Base-by-base conservation (phyloP, 2,888 invertebrate genomes). In the Standfussiana lucernea region DNA sequence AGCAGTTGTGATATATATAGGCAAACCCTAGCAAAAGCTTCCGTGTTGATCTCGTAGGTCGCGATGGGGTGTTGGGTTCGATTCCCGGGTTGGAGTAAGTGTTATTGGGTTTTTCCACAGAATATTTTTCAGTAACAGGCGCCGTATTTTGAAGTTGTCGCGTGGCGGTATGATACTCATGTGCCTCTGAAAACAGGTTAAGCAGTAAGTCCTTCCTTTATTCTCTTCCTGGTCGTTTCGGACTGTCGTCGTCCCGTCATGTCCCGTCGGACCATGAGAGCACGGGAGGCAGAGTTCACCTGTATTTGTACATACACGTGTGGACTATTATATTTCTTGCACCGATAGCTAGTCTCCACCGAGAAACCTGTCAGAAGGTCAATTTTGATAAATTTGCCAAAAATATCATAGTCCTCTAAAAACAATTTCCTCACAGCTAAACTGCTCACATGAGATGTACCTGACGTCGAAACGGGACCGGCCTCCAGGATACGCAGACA, bases 401-500 rank as follows among this genome's bases (percentile, higher is more conserved):
- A 37, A 21, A 8, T 21, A 15, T 13, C 15, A 28, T 37, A 24
- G n/a, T n/a, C n/a, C 11, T 24, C n/a, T 75, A 21, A 32, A 32
- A 21, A 0, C 32, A n/a, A n/a, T 72, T 83, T 45, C 18, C 72
- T 94, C 95, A 70, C 93, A 98, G 98, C 92, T 98, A n/a, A 97
- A 97, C 83, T 98, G 98, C 86, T 97, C 98, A 53, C 97, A 97
- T 80, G 98, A 97, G 90, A 97, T 98, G 94, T 97, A 97, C 67
- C 94, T 96, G 47, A 95, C 97, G 73, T 95, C 97, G 3, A 97
- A 98, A 81, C 90, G 97, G 0, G 94, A 96, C 0, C 95, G 96
- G 21, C 95, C 97, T 3, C 97, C 98, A 83, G 97, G 98, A 90
- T 98, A 98, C 93, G 98, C 99, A 0, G 98, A 98, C 82, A 99